These are phyloP conservation scores for Cherax destructor DNA, from an alignment of 1,140 invertebrate genomes.

Conservation along the genomic window DNA sequence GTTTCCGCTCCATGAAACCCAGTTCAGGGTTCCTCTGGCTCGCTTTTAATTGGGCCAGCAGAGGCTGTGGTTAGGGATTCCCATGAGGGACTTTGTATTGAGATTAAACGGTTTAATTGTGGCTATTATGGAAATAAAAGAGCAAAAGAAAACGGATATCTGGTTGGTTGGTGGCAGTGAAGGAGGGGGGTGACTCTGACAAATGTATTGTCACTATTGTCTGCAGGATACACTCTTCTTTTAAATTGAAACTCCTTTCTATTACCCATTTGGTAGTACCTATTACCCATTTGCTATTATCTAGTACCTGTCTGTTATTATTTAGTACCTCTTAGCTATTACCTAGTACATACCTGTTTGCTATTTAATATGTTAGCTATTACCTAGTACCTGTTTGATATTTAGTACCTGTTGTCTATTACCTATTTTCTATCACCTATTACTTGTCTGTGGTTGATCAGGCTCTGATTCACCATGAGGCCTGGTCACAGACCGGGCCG, in stretches of 20 bases:
- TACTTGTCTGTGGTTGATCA: too few relatives aligned
- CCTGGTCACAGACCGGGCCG: too few relatives aligned
- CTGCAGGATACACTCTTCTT: background rate
- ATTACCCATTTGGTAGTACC: background rate
- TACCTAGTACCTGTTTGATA: too few relatives aligned
- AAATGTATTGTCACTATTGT: background rate
- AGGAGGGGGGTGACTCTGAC: background rate
- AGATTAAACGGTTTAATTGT: constrained; percentile 54
- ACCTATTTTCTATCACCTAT: too few relatives aligned
- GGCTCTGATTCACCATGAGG: too few relatives aligned
- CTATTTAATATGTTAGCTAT: too few relatives aligned
- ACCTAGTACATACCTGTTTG: too few relatives aligned
- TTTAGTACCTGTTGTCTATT: too few relatives aligned
- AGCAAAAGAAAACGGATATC: constrained; percentile 48
- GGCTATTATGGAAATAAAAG: constrained; percentile 35
- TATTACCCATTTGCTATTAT: too few relatives aligned
- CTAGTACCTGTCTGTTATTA: too few relatives aligned
- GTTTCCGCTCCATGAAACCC: too few relatives aligned
- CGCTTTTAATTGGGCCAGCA: background rate
- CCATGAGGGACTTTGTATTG: constrained; percentile 21
- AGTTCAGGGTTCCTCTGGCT: background rate
- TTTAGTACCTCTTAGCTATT: too few relatives aligned
- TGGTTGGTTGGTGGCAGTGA: background rate
- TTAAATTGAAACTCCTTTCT: background rate
- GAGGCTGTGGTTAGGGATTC: background rate